A percentile compares a stretch with the other conserved stretches of the same genome.
Conservation (phyloP, 2,888 invertebrate species). For the Helicoverpa assulta region DNA sequence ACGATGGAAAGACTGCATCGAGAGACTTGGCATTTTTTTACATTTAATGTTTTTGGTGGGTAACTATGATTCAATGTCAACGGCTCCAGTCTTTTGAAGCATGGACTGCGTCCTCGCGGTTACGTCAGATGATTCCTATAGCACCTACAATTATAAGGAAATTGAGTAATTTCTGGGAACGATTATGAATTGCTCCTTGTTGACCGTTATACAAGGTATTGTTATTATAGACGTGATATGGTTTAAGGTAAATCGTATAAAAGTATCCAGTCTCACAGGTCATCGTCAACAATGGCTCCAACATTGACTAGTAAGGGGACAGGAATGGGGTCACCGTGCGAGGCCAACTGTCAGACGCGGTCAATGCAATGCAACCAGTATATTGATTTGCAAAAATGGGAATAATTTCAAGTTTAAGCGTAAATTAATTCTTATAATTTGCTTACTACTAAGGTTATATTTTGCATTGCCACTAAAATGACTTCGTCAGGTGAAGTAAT, state of each 20-base stretch:
- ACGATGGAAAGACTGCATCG: too few relatives aligned
- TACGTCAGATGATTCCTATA: conserved; percentile 68
- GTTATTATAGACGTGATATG: neutral
- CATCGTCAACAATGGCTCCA: conserved; percentile 63
- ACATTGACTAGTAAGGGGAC: conserved; percentile 78
- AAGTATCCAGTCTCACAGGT: conserved; percentile 68
- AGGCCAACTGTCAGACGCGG: conserved; percentile 73
- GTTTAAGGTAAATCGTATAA: conserved; percentile 61
- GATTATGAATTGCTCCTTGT: neutral
- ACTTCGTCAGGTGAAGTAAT: conserved; percentile 46
- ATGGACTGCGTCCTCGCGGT: conserved; percentile 49
- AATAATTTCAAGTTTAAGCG: conserved; percentile 51
- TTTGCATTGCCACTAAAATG: conserved; percentile 19
- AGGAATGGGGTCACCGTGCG: conserved; percentile 83
- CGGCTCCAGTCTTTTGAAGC: conserved; percentile 70
- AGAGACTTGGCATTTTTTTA: too few relatives aligned
- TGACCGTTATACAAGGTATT: neutral
- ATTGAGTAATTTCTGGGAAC: neutral
- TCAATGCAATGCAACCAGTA: conserved; percentile 75
- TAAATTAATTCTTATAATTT: conserved; percentile 20
- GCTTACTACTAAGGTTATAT: conserved; percentile 5
- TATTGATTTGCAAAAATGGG: conserved; percentile 66
- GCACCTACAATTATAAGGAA: conserved; percentile 35
- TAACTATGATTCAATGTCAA: conserved; percentile 87
- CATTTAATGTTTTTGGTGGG: too few relatives aligned